Evolutionary conservation across 2,113 vertebrate species (phyloP), one percentile per base, ranked within the genome.

Genomic region (Anguilla rostrata): DNA sequence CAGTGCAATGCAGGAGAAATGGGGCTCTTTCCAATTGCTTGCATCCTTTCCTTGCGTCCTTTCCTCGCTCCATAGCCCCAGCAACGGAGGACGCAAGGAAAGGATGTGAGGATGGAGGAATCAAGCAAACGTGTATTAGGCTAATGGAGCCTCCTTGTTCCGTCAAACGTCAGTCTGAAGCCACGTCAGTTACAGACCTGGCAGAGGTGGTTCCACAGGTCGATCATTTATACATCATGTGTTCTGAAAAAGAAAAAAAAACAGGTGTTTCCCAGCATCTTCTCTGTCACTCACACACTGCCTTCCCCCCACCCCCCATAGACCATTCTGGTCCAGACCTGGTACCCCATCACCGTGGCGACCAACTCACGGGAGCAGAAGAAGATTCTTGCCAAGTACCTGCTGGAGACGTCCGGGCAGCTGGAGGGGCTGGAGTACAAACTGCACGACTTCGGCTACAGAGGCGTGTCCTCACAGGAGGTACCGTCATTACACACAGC

Each of bases 341-440:
- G 98, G 98, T 99, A 99, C 93, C 98, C 98, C 90, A 98, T 99
- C 92, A 99, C 98, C 26, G 98, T 99, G 87, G 98, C 98, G 2
- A 99, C 98, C 83, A 99, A 99, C 95, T 99, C 98, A 29, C 97
- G 98, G 92, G 98, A 99, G 85, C 98, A 99, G 93, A 99, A 99
- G 94, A 99, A 99, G 93, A 99, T 99, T 91, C 93, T 99, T 86
- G 98, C 98, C 87, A 98, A 97, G 91, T 99, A 99, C 89, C 96
- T 99, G 75, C 90, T 98, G 87, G 97, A 98, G 92, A 99, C 98
- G 5, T 97, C 98, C 87, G 98, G 98, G 86, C 98, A 94, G 88
- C 93, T 99, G 91, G 95, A 97, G 82, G 91, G 96, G 63, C 95
- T 99, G 63, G 97, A 97, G 43, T 99, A 98, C 86, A 99, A 99